These are phyloP conservation scores for Polypterus bichir DNA, from an alignment of 2,113 vertebrate species.

Conservation along the genomic window DNA sequence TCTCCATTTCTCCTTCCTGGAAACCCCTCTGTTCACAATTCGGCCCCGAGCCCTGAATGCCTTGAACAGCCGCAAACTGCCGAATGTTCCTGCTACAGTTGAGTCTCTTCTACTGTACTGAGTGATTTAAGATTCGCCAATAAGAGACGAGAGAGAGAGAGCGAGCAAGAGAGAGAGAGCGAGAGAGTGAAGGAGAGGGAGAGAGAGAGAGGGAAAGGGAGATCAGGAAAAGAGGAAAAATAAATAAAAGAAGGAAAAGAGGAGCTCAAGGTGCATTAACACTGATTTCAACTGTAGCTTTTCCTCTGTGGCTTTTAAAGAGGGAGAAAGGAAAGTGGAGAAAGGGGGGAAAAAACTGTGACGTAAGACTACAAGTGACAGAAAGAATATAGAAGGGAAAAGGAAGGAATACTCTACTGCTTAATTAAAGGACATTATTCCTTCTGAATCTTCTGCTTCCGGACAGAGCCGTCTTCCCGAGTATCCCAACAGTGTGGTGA, in stretches of 20 bases:
- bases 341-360: conserved; percentile 13
- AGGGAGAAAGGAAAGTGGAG: conserved; percentile 8
- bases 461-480: conserved; percentile 10
- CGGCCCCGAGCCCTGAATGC: conserved; percentile 39
- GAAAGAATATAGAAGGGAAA: conserved; percentile 8
- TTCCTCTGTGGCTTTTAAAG: conserved; percentile 9
- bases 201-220: conserved; percentile 18
- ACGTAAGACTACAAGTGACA: conserved; percentile 6
- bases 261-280: conserved; percentile 5
- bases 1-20: conserved; percentile 13
- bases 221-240: conserved; percentile 11
- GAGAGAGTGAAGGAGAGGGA: conserved; percentile 11
- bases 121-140: conserved; percentile 45
- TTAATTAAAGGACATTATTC: conserved; percentile 17
- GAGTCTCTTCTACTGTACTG: conserved; percentile 34
- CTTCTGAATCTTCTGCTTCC: conserved; percentile 1
- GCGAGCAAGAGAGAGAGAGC: conserved; percentile 14
- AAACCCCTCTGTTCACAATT: conserved; percentile 21
- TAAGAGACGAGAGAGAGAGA: conserved; percentile 33
- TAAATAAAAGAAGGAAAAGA: conserved; percentile 20
- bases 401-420: conserved; percentile 10
- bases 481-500: conserved; percentile 17
- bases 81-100: conserved; percentile 30
- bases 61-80: conserved; percentile 46
- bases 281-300: conserved; percentile 9